Evolutionary conservation across 2,888 invertebrate genomes (phyloP).

Genomic region (Agonopterix alstromeriana): DNA sequence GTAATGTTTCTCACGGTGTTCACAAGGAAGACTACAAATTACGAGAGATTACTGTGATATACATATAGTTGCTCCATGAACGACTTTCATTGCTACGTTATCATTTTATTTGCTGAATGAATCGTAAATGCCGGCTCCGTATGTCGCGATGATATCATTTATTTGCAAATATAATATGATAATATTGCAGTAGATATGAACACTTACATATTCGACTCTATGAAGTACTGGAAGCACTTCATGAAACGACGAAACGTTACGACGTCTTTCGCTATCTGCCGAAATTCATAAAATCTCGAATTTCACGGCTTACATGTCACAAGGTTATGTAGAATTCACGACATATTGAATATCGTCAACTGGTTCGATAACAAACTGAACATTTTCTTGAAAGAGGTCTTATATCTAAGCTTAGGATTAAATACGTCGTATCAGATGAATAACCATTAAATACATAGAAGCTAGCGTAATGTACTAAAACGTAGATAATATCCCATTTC

Average conservation of each 20-base stretch:
- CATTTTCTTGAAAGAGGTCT: too few relatives aligned
- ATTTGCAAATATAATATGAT: constrained; percentile 17
- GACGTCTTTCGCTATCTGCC: too few relatives aligned
- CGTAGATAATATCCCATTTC: too few relatives aligned
- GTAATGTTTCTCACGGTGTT: constrained; percentile 64
- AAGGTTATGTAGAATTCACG: too few relatives aligned
- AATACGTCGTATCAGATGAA: too few relatives aligned
- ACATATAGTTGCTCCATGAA: constrained; percentile 11
- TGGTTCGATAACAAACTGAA: too few relatives aligned
- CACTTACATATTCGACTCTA: background rate
- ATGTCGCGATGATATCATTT: constrained; percentile 22
- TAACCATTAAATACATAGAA: too few relatives aligned
- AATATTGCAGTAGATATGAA: background rate
- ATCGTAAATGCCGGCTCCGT: constrained; percentile 12
- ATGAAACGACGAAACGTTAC: background rate
- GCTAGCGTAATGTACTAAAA: too few relatives aligned
- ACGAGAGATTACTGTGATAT: constrained; percentile 26
- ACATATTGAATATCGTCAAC: too few relatives aligned
- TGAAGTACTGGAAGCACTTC: background rate
- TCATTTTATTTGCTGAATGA: constrained; percentile 18
- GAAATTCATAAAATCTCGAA: too few relatives aligned
- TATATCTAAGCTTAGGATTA: too few relatives aligned
- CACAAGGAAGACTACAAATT: constrained; percentile 31
- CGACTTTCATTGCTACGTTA: constrained; percentile 18
- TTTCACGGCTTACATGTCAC: too few relatives aligned